Percentiles rank a stretch among this genome's conserved stretches.
Evolutionary conservation across 2,113 vertebrate species (phyloP).

Genomic region (Hypanus sabinus): DNA sequence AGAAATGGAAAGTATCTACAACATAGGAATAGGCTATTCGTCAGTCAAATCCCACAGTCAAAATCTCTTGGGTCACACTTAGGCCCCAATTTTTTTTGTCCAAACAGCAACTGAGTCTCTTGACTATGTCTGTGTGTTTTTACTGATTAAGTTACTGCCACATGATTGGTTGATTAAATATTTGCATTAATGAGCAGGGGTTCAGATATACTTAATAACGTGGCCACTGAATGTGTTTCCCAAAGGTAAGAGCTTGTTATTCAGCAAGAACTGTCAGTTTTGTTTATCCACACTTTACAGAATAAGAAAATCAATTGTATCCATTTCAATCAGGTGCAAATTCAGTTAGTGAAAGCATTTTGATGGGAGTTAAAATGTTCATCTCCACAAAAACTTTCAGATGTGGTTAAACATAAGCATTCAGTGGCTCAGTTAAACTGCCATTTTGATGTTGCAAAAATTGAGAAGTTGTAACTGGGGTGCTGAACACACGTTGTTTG

Average conservation of each 20-base stretch:
- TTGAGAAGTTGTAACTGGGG: neutral
- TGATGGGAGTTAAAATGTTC: neutral
- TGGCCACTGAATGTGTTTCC: no score
- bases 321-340: neutral
- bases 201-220: no score
- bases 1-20: no score
- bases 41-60: no score
- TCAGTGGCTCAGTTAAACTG: neutral
- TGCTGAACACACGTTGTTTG: neutral
- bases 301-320: neutral
- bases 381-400: neutral
- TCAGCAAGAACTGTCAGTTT: neutral
- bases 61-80: no score
- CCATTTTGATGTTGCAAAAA: neutral
- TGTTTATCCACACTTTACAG: neutral
- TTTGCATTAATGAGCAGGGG: no score
- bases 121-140: no score
- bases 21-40: no score
- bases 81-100: no score
- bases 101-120: no score
- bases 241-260: neutral
- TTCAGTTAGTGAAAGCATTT: neutral
- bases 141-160: no score
- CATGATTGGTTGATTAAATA: no score
- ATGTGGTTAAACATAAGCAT: neutral